These are phyloP conservation scores for Nymphalis c-album DNA, from an alignment of 2,888 invertebrate genomes.

Conservation along the genomic window DNA sequence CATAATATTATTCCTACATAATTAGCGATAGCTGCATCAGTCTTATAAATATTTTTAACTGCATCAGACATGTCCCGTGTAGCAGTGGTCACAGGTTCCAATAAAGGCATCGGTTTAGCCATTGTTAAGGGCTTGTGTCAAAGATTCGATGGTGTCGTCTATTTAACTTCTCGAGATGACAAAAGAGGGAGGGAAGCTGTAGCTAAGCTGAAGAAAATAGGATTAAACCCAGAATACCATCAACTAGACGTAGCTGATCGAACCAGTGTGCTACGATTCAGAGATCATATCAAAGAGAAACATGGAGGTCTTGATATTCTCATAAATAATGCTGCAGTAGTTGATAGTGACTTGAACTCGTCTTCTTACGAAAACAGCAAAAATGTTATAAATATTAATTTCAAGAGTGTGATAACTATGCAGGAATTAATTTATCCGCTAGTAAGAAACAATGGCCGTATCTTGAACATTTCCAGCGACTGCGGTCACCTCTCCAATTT, in stretches of 20 bases:
- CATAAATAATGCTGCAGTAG: slow-evolving; percentile 85
- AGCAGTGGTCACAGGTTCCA: slow-evolving; percentile 82
- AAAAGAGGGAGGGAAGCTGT: slow-evolving; percentile 48
- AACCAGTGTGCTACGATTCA: slow-evolving; percentile 75
- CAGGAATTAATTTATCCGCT: slow-evolving; percentile 86
- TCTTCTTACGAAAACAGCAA: slow-evolving; percentile 70
- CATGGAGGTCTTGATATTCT: slow-evolving; percentile 84
- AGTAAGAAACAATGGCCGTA: slow-evolving; percentile 84
- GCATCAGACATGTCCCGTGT: slow-evolving; percentile 42
- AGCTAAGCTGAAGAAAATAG: slow-evolving; percentile 43
- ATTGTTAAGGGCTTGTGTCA: slow-evolving; percentile 82
- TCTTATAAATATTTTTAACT: not conserved
- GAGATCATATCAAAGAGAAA: slow-evolving; percentile 71
- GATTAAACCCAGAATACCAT: slow-evolving; percentile 45
- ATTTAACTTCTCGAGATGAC: slow-evolving; percentile 74
- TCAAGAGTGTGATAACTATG: slow-evolving; percentile 81
- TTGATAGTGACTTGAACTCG: slow-evolving; percentile 17
- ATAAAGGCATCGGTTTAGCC: slow-evolving; percentile 85
- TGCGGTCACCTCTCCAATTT: slow-evolving; percentile 83
- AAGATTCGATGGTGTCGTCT: slow-evolving; percentile 81
- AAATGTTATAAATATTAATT: slow-evolving; percentile 84
- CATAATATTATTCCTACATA: not conserved
- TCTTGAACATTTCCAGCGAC: slow-evolving; percentile 88
- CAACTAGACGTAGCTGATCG: slow-evolving; percentile 83
- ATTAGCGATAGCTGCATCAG: not conserved